These are phyloP conservation scores for Avahi laniger DNA, from an alignment of 2,797 vertebrate species.

Conservation along the genomic window DNA sequence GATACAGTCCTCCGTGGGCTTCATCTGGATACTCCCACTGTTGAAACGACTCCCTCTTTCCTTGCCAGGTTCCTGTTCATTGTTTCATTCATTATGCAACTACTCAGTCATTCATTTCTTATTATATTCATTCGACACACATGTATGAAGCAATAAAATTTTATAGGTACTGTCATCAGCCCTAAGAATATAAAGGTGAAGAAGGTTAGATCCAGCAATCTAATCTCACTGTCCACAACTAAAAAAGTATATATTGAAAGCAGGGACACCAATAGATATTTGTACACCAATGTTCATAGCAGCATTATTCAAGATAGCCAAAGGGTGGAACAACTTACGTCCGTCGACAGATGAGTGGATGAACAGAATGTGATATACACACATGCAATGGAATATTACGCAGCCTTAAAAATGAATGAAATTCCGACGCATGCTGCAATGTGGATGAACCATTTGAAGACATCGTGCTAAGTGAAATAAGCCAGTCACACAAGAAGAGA, in stretches of 20 bases:
- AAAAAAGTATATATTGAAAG: neutral
- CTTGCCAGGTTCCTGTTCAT: neutral
- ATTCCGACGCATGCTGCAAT: neutral
- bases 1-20: accelerated
- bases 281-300: neutral
- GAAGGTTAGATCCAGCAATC: neutral
- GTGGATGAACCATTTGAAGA: neutral
- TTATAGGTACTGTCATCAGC: neutral
- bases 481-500: neutral
- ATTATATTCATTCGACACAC: neutral
- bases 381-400: neutral
- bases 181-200: neutral
- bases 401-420: neutral
- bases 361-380: neutral
- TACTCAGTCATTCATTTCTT: neutral
- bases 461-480: neutral
- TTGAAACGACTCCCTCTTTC: neutral
- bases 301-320: neutral
- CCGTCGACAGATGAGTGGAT: neutral
- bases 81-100: neutral
- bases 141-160: neutral
- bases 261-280: neutral
- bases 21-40: accelerated
- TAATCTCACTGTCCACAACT: too few species aligned
- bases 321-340: neutral